Evolutionary conservation across 2,113 vertebrate species (phyloP).

Genomic region (Euleptes europaea): DNA sequence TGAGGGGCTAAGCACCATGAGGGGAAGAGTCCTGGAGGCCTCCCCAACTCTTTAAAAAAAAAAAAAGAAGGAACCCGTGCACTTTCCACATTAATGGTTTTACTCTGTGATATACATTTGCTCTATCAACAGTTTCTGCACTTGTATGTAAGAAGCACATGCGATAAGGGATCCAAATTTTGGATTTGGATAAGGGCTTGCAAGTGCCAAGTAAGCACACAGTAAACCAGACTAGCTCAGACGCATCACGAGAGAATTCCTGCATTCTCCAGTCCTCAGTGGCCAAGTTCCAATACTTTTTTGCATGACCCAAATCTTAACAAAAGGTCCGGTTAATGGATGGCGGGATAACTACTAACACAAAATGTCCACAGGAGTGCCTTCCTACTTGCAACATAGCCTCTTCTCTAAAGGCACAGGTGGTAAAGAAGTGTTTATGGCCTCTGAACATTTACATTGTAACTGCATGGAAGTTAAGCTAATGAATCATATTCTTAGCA

Average conservation of each 20-base stretch:
- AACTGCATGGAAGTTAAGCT: background rate
- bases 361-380: background rate
- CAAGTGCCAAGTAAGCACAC: background rate
- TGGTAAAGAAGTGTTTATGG: background rate
- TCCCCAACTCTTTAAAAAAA: constrained; percentile 65
- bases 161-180: constrained; percentile 41
- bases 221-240: background rate
- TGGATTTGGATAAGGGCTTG: background rate
- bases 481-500: background rate
- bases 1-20: constrained; percentile 76
- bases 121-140: constrained; percentile 20
- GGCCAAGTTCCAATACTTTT: fast-evolving
- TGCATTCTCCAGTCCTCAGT: background rate
- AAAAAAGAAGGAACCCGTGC: constrained; percentile 76
- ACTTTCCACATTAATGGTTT: constrained; percentile 58
- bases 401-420: constrained; percentile 21
- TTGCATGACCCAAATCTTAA: background rate
- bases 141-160: constrained; percentile 51
- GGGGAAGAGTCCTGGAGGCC: constrained; percentile 62
- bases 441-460: background rate
- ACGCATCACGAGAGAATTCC: background rate
- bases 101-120: constrained; percentile 41
- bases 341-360: fast-evolving
- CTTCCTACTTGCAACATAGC: background rate
- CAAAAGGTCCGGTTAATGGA: fast-evolving